Evolutionary conservation across 2,888 invertebrate genomes (phyloP), one percentile per base, ranked within the genome.

Genomic region (Clistopyga incitator): DNA sequence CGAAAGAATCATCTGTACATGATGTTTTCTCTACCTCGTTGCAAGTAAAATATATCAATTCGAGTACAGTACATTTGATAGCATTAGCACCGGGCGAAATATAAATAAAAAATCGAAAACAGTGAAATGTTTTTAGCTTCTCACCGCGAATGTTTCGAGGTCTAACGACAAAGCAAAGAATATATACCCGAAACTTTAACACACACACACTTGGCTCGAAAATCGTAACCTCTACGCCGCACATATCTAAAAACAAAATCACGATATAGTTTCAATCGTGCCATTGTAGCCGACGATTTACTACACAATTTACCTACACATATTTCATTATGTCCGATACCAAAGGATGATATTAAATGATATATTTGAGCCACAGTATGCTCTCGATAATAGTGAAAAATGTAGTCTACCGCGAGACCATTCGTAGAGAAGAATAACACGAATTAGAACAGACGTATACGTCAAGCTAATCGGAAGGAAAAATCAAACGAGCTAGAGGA

Each of bases 391-490:
- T 38, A 52, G 34, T 75, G 64, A 75, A 65, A 65, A 42, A 75
- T 75, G 29, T 64, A 29, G 61, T 61, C n/a, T 34, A n/a, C 18
- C 38, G n/a, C 29, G 59, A 59, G 18, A 34, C 61, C 61, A 10
- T 59, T 59, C 4, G 56, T 50, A 11, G 11, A 70, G 74, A 78
- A 64, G 65, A 75, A 82, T 70, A 75, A 70, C 3, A 82, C 47
- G 75, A 71, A 78, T 82, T 75, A 82, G 70, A 74, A 64, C 42
- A 78, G 68, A 52, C 78, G 74, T 78, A 70, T 70, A 70, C 61
- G 82, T 78, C 82, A 65, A 6, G 47, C 56, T 82, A 82, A 82
- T 79, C 82, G 82, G 50, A 59, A 64, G 50, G 68, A 59, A 79
- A 50, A 75, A 82, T 82, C 82, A 70, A 50, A 64, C 18, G 29